Base-by-base conservation (phyloP, 2,797 vertebrate genomes). In the Xiphophorus birchmanni region DNA sequence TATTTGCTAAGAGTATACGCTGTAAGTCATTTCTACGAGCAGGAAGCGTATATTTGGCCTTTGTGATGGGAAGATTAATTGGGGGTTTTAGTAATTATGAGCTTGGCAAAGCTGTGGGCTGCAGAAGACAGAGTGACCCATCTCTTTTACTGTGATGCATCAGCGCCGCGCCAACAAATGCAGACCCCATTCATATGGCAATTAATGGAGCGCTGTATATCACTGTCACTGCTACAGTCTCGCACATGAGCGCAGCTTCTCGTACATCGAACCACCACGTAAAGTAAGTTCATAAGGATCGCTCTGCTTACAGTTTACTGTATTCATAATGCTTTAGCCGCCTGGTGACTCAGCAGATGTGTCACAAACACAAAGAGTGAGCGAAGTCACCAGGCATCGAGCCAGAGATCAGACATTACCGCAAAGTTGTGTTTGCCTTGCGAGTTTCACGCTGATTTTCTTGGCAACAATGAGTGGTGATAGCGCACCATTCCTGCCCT, bases 131-230 rank as follows among this genome's bases (percentile, higher is more conserved):
- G 93, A 95, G 93, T 95, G 94, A 95, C 94, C 95, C 93, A 89
- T 95, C 95, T 95, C 87, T 92, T 93, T 92, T 90, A 93, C 91
- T 82, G 90, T 90, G 92, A 95, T 92, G 92, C 94, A 95, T 95
- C 94, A 95, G 94, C 94, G 95, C 90, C 88, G 93, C 81, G 82
- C 89, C 92, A 93, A 92, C 91, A 92, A 91, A 92, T 91, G 92
- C 93, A 94, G 90, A 95, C 91, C 93, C 90, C 90, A 94, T 95
- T 95, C 95, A 95, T 96, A 95, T 94, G 95, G 94, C 95, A 95
- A 95, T 96, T 95, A 96, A 95, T 95, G 94, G 93, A 94, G 91
- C 87, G 87, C 94, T 95, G 95, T 95, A 95, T 94, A 95, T 96
- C 94, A 95, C 93, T 95, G 95, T 96, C 95, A 95, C 92, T 93